phyloP scores from a whole-genome alignment of 2,888 invertebrate genomes.

The Chorisops tibialis region DNA sequence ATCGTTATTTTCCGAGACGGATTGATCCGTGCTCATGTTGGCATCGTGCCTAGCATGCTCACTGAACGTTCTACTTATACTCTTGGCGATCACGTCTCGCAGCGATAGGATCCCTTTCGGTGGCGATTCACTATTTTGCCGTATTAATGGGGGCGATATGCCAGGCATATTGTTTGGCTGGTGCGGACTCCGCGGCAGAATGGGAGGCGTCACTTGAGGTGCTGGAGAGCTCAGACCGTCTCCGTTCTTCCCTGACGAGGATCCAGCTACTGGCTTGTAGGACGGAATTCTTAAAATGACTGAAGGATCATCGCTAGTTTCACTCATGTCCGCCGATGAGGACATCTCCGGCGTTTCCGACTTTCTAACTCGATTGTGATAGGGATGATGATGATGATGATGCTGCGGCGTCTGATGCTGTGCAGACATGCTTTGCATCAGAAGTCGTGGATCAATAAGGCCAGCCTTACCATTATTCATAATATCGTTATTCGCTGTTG shows the following conservation, averaged over 20 bases:
- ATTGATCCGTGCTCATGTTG: constrained; percentile 50
- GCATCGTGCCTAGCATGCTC: constrained; percentile 48
- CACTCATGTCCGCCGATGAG: constrained; percentile 48
- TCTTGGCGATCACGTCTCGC: constrained; percentile 87
- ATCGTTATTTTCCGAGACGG: constrained; percentile 50
- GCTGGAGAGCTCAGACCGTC: constrained; percentile 50
- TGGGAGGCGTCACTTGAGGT: constrained; percentile 39
- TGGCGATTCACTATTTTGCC: constrained; percentile 54
- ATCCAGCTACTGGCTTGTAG: constrained; percentile 65
- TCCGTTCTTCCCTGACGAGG: constrained; percentile 52
- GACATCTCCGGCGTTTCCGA: constrained; percentile 55
- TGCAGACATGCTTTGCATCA: constrained; percentile 41
- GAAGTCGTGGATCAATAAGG: constrained; percentile 40
- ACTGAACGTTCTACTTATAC: constrained; percentile 75
- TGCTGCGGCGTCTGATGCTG: constrained; percentile 38
- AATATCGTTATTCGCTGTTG: constrained; percentile 35
- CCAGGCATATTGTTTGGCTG: constrained; percentile 43
- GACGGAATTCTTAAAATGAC: constrained; percentile 92
- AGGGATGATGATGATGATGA: constrained; percentile 35
- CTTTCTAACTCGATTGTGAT: constrained; percentile 47
- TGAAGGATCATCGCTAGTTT: constrained; percentile 56
- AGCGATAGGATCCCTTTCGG: constrained; percentile 63
- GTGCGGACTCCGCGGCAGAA: constrained; percentile 36
- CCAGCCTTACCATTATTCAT: constrained; percentile 41
- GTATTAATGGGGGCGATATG: constrained; percentile 54